A percentile compares a stretch with the other conserved stretches of the same genome.
These are phyloP conservation scores for Sebastes iracundus DNA, from an alignment of 2,797 vertebrate species.

Conservation along the genomic window DNA sequence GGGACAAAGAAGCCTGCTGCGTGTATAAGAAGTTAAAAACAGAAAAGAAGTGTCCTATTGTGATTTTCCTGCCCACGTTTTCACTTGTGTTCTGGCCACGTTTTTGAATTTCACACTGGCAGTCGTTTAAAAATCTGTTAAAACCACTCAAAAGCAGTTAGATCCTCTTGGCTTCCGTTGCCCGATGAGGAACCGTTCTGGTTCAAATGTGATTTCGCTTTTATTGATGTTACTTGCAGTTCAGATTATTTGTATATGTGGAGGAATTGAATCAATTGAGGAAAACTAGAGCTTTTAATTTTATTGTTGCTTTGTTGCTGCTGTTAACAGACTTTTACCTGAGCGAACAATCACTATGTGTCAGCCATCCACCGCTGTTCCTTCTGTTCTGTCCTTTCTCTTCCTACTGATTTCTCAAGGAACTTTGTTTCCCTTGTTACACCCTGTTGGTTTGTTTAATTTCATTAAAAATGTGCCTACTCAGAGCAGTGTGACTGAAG, in stretches of 20 bases:
- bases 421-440: conserved; percentile 11
- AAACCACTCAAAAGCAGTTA: conserved; percentile 38
- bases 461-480: conserved; percentile 62
- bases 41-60: not conserved
- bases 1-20: not conserved
- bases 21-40: not conserved
- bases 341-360: conserved; percentile 43
- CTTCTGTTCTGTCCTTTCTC: conserved; percentile 19
- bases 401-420: conserved; percentile 4
- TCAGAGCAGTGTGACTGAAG: conserved; percentile 31
- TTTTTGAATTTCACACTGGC: conserved; percentile 18
- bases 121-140: conserved; percentile 15
- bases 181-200: conserved; percentile 18
- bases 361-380: conserved; percentile 9
- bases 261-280: conserved; percentile 13
- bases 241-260: conserved; percentile 52
- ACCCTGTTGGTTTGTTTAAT: conserved; percentile 19
- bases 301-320: conserved; percentile 24
- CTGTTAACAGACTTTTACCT: conserved; percentile 29
- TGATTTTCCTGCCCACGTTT: not conserved
- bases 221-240: conserved; percentile 39
- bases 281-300: conserved; percentile 28
- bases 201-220: conserved; percentile 52
- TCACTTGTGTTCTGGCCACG: not conserved
- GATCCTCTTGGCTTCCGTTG: not conserved